phyloP scores from a whole-genome alignment of 1,140 invertebrate genomes.

The Chironomus tepperi region DNA sequence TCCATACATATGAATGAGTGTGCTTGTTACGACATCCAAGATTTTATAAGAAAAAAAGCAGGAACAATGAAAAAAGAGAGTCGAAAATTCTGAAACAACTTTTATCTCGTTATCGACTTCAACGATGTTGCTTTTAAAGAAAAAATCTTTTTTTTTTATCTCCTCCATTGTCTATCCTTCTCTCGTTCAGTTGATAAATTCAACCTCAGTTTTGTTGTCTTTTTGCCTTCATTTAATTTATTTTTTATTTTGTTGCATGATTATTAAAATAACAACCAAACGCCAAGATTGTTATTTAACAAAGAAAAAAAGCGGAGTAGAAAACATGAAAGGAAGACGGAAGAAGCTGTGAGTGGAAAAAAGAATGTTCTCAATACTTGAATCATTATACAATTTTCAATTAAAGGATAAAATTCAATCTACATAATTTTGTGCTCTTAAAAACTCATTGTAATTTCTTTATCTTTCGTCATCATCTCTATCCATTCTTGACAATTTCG shows the following conservation, averaged over 20 bases:
- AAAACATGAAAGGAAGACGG: neutral
- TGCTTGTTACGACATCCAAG: too few relatives aligned
- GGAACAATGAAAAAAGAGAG: too few relatives aligned
- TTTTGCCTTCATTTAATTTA: neutral
- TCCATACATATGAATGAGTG: too few relatives aligned
- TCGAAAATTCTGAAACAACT: too few relatives aligned
- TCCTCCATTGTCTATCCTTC: neutral
- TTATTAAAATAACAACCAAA: neutral
- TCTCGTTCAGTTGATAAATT: neutral
- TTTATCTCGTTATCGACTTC: too few relatives aligned
- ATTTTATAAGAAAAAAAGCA: too few relatives aligned
- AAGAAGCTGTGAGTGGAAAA: neutral
- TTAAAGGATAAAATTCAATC: constrained; percentile 9
- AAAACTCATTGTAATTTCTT: constrained; percentile 2
- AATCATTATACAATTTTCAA: constrained; percentile 10
- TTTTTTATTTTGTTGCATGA: neutral
- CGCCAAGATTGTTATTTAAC: too few relatives aligned
- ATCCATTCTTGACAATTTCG: neutral
- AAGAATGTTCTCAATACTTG: neutral
- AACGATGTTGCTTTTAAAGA: too few relatives aligned
- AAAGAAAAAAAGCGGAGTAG: too few relatives aligned
- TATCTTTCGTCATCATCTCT: constrained; percentile 11
- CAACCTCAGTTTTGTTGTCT: constrained; percentile 6
- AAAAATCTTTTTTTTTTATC: too few relatives aligned
- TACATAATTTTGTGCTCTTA: constrained; percentile 13